Evolutionary conservation across 1,140 invertebrate genomes (phyloP).

Genomic region (Caerostris extrusa): DNA sequence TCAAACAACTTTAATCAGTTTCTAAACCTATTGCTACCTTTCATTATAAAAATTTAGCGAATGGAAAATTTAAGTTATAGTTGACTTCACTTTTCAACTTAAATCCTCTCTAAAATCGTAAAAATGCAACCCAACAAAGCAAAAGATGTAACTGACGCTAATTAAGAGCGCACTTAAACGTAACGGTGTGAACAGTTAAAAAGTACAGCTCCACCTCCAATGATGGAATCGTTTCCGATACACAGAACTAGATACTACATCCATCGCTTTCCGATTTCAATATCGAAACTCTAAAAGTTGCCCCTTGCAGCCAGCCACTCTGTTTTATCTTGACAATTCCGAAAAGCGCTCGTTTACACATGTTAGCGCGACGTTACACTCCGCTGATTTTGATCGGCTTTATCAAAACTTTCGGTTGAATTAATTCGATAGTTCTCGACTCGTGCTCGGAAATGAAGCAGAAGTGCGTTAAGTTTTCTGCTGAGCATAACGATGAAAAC

Average conservation of each 20-base stretch:
- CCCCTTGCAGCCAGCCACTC: neutral
- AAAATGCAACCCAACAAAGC: neutral
- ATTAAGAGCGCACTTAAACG: neutral
- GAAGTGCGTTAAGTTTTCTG: neutral
- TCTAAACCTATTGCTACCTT: no score
- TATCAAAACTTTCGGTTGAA: conserved; percentile 43
- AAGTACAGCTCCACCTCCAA: conserved; percentile 25
- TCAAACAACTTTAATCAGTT: no score
- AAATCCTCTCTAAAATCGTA: neutral
- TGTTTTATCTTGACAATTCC: conserved; percentile 6
- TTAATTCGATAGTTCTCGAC: conserved; percentile 50
- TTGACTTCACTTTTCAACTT: neutral
- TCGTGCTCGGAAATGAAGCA: conserved; percentile 22
- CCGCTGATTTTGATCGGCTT: conserved; percentile 48
- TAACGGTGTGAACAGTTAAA: conserved; percentile 23
- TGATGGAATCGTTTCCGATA: conserved; percentile 13
- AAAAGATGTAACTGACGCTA: neutral
- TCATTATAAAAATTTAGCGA: no score
- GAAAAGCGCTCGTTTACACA: conserved; percentile 45
- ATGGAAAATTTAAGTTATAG: no score
- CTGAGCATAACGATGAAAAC: neutral
- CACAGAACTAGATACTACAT: neutral
- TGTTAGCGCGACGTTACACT: conserved; percentile 38
- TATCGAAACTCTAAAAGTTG: conserved; percentile 33
- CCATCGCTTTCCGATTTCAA: conserved; percentile 25